phyloP scores from a whole-genome alignment of 2,888 invertebrate genomes.

The Scelioninae gen. 1 region DNA sequence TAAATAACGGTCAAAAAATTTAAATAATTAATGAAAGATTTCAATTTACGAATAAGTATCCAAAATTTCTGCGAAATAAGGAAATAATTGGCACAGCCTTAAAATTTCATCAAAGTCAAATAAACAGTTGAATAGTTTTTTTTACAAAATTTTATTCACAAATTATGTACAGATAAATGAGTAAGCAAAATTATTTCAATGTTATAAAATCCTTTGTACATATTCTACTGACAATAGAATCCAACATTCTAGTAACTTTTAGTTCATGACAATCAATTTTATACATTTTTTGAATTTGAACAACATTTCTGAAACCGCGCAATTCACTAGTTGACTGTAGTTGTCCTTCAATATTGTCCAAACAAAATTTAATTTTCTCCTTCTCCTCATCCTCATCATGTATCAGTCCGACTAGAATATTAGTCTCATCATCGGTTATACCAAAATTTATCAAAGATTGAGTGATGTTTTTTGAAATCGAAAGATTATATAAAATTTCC shows the following conservation, averaged over 20 bases:
- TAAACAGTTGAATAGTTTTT: no score
- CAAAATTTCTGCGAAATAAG: no score
- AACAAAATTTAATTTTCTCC: conserved; percentile 78
- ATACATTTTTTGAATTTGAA: conserved; percentile 86
- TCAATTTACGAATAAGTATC: no score
- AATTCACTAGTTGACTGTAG: conserved; percentile 85
- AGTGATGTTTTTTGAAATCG: conserved; percentile 88
- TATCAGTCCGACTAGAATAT: conserved; percentile 85
- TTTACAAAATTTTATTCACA: no score
- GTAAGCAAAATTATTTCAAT: conserved; percentile 61
- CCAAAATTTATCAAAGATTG: conserved; percentile 89
- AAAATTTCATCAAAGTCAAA: no score
- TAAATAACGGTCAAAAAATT: no score
- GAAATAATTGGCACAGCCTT: no score
- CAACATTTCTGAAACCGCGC: conserved; percentile 84
- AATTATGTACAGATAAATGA: no score
- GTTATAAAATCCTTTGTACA: conserved; percentile 87
- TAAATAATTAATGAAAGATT: no score
- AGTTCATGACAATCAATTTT: conserved; percentile 86
- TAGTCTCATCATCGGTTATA: conserved; percentile 85
- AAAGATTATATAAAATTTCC: conserved; percentile 89
- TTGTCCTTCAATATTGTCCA: conserved; percentile 86
- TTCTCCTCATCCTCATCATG: conserved; percentile 77
- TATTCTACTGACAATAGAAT: conserved; percentile 88
- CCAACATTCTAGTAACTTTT: conserved; percentile 84